Percentiles rank a stretch among this genome's conserved stretches.
Evolutionary conservation across 1,140 invertebrate species (phyloP).

Genomic region (Carposina sasakii): DNA sequence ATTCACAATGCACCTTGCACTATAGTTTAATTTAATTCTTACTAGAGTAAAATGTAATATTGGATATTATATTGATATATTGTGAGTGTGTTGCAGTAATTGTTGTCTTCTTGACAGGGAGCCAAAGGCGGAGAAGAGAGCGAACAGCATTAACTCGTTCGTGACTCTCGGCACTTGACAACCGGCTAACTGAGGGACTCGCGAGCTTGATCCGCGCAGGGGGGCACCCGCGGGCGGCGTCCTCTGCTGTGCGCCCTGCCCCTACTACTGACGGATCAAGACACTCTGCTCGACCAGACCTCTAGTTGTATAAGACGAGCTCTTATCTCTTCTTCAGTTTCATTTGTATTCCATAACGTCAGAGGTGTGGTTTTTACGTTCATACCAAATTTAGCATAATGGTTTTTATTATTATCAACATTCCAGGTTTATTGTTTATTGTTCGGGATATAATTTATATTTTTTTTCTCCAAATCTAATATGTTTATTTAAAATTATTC

Average conservation of each 20-base stretch:
- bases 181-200: conserved; percentile 67
- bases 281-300: conserved; percentile 23
- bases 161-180: conserved; percentile 73
- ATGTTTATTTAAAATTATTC: conserved; percentile 58
- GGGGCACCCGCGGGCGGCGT: conserved; percentile 36
- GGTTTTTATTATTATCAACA: conserved; percentile 65
- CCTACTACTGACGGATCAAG: conserved; percentile 42
- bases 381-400: conserved; percentile 64
- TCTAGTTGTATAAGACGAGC: conserved; percentile 7
- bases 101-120: conserved; percentile 48
- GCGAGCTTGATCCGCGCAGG: conserved; percentile 59
- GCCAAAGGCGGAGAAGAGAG: conserved; percentile 73
- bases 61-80: too few relatives aligned
- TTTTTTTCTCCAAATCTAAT: conserved; percentile 52
- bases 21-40: not conserved
- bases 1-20: conserved; percentile 46
- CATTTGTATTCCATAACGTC: conserved; percentile 34
- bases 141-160: conserved; percentile 73
- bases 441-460: conserved; percentile 52
- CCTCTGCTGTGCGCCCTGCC: conserved; percentile 27
- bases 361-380: conserved; percentile 55
- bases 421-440: conserved; percentile 66
- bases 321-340: conserved; percentile 44
- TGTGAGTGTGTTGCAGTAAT: not conserved
- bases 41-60: too few relatives aligned